A percentile compares a stretch with the other conserved stretches of the same genome.
Evolutionary conservation across 2,797 vertebrate genomes (phyloP).

Genomic region (Enteromius anoplus): DNA sequence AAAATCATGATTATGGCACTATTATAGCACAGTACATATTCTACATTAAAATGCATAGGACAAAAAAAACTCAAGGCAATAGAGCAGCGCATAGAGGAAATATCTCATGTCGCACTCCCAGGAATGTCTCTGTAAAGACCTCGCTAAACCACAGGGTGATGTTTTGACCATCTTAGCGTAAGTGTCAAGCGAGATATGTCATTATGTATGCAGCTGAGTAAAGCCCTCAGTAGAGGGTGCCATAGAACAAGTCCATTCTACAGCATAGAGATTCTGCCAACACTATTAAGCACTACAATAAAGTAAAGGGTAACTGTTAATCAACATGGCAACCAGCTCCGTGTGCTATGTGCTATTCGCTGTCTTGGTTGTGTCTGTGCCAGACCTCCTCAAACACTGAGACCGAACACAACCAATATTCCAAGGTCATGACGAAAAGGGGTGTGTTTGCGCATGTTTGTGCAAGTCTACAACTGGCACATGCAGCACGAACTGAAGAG

Average conservation of each 20-base stretch:
- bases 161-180: neutral
- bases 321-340: conserved; percentile 48
- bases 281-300: conserved; percentile 19
- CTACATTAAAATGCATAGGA: neutral
- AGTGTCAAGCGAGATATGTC: neutral
- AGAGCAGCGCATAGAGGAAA: neutral
- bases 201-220: neutral
- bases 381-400: neutral
- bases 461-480: conserved; percentile 39
- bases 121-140: conserved; percentile 3
- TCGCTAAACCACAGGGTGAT: neutral
- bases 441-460: conserved; percentile 43
- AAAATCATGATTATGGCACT: neutral
- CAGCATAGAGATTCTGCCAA: neutral
- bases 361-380: neutral
- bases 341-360: neutral
- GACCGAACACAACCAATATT: conserved; percentile 11
- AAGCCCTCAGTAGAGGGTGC: conserved; percentile 30
- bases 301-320: conserved; percentile 48
- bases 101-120: neutral
- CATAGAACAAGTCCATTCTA: conserved; percentile 10
- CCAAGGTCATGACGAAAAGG: conserved; percentile 46
- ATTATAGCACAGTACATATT: neutral
- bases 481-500: neutral
- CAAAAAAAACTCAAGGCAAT: neutral